phyloP scores from a whole-genome alignment of 2,113 vertebrate species.

The Peucedramus taeniatus region DNA sequence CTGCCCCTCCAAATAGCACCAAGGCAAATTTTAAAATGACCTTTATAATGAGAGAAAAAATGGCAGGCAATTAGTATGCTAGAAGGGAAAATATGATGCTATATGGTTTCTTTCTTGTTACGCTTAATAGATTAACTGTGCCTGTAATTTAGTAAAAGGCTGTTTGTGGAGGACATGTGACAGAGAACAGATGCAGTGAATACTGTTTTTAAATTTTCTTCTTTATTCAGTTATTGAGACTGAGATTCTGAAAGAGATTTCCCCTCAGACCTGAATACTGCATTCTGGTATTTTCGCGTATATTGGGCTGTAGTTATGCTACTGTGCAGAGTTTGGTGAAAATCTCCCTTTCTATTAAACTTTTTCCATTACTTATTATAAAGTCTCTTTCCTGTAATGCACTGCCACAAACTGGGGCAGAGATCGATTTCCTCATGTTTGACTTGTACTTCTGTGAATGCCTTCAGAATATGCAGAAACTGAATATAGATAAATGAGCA shows the following conservation, averaged over 20 bases:
- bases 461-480: background rate
- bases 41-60: slow-evolving; percentile 34
- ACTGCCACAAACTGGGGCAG: background rate
- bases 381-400: background rate
- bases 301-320: background rate
- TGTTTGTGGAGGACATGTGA: slow-evolving; percentile 11
- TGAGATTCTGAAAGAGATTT: background rate
- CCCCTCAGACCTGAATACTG: background rate
- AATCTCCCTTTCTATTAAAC: background rate
- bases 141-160: slow-evolving; percentile 13
- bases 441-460: background rate
- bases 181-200: slow-evolving; percentile 30
- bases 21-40: background rate
- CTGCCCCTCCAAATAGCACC: background rate
- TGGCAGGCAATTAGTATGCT: background rate
- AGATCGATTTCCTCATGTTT: background rate
- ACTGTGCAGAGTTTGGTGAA: background rate
- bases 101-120: background rate
- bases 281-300: background rate
- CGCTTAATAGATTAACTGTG: slow-evolving; percentile 46
- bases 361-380: background rate
- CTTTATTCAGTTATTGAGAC: slow-evolving; percentile 6
- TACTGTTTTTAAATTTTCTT: background rate
- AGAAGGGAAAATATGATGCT: slow-evolving; percentile 26
- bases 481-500: background rate